These are phyloP conservation scores for Zaprionus gabonicus DNA, from an alignment of 1,140 invertebrate species.

Conservation along the genomic window DNA sequence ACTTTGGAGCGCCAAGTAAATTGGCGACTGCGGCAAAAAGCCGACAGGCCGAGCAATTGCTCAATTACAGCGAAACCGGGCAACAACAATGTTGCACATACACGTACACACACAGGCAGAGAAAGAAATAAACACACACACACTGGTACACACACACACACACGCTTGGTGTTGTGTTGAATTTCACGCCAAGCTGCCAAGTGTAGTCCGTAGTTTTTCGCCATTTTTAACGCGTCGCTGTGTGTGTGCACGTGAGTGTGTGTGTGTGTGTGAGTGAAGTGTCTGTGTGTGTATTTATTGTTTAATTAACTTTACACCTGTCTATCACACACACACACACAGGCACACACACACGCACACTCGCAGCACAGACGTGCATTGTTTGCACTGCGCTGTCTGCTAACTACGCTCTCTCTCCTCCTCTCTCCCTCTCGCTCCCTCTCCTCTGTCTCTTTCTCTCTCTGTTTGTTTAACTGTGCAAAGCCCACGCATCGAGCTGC, in stretches of 20 bases:
- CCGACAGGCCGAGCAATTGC: conserved; percentile 69
- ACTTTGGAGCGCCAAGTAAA: conserved; percentile 69
- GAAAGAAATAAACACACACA: conserved; percentile 9
- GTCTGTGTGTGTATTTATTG: conserved; percentile 73
- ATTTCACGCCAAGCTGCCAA: conserved; percentile 80
- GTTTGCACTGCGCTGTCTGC: conserved; percentile 61
- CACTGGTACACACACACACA: conserved; percentile 12
- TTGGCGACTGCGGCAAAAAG: conserved; percentile 32
- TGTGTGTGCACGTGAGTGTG: conserved; percentile 27
- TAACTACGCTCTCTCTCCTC: neutral
- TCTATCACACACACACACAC: conserved; percentile 71
- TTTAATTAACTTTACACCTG: conserved; percentile 83
- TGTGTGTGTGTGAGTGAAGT: conserved; percentile 22
- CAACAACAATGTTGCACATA: conserved; percentile 38
- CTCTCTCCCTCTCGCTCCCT: neutral
- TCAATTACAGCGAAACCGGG: conserved; percentile 75
- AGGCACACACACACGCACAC: conserved; percentile 27
- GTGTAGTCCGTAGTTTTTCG: conserved; percentile 81
- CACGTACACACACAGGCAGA: conserved; percentile 13
- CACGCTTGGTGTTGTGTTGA: conserved; percentile 70
- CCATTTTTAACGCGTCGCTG: conserved; percentile 75
- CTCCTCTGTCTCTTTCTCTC: conserved; percentile 12
- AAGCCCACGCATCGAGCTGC: conserved; percentile 55
- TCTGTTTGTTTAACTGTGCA: conserved; percentile 57
- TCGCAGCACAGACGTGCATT: conserved; percentile 46